These are phyloP conservation scores for Urocyon cinereoargenteus DNA, from an alignment of 2,797 vertebrate species.

Conservation along the genomic window DNA sequence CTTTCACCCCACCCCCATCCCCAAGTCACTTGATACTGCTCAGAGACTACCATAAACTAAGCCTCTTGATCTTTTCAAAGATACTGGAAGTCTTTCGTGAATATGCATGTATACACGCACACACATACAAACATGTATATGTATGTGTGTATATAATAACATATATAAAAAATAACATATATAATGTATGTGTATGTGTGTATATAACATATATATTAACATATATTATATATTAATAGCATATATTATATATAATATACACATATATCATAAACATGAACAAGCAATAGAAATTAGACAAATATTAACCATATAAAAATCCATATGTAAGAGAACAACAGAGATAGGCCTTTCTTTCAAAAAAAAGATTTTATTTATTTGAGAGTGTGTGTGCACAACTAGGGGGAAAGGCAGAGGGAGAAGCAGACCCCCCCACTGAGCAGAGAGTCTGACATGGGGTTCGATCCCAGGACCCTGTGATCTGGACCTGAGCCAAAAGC, in stretches of 20 bases:
- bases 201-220: too few species aligned
- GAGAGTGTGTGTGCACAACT: not conserved
- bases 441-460: not conserved
- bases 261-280: not conserved
- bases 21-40: not conserved
- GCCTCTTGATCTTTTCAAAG: not conserved
- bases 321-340: fast-evolving
- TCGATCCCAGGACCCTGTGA: not conserved
- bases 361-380: not conserved
- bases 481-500: not conserved
- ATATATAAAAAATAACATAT: too few species aligned
- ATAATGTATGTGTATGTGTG: not conserved
- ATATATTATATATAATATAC: not conserved
- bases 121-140: not conserved
- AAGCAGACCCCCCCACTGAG: not conserved
- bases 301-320: not conserved
- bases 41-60: not conserved
- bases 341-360: not conserved
- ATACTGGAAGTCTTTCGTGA: not conserved
- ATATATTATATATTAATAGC: too few species aligned
- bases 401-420: not conserved
- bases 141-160: too few species aligned
- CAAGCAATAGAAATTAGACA: not conserved
- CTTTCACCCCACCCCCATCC: not conserved
- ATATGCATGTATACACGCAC: not conserved